Percentiles rank a stretch among this genome's conserved stretches.
Evolutionary conservation across 2,797 vertebrate genomes (phyloP).

Genomic region (Saxicola maurus): DNA sequence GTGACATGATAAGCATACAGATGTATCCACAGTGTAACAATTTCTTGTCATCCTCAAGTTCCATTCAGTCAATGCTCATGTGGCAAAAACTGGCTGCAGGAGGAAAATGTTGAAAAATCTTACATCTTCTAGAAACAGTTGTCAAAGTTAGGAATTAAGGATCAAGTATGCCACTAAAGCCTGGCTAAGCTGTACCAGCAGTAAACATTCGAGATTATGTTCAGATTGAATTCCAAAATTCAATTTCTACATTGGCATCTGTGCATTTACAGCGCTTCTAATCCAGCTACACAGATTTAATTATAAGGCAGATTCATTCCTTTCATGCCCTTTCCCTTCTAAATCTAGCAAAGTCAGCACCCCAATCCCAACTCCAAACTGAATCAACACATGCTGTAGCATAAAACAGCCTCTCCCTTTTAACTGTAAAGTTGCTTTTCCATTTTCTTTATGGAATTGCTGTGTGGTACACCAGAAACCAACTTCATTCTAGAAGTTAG

Average conservation of each 20-base stretch:
- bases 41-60: neutral
- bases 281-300: neutral
- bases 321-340: neutral
- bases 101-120: neutral
- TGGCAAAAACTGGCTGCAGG: neutral
- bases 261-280: neutral
- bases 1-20: neutral
- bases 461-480: neutral
- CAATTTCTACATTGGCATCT: neutral
- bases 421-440: neutral
- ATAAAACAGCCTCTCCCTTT: neutral
- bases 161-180: neutral
- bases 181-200: neutral
- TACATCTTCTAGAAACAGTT: neutral
- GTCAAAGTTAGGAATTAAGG: neutral
- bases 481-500: neutral
- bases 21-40: neutral
- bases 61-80: neutral
- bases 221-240: neutral
- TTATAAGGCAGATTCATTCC: neutral
- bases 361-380: neutral
- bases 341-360: neutral
- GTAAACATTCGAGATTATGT: neutral
- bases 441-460: neutral
- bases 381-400: neutral